phyloP scores from a whole-genome alignment of 2,113 vertebrate genomes.

The Dendropsophus ebraccatus region DNA sequence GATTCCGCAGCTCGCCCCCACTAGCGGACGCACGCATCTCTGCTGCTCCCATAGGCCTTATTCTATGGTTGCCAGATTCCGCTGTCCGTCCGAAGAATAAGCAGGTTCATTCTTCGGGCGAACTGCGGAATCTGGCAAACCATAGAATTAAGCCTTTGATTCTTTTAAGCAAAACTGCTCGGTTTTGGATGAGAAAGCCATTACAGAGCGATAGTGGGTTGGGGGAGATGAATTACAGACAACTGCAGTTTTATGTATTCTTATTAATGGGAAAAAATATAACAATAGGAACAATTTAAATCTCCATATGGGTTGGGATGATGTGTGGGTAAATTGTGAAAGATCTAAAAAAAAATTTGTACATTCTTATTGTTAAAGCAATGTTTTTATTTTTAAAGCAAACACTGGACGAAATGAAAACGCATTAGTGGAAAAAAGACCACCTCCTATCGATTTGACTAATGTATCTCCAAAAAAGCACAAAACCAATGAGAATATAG shows the following conservation, averaged over 20 bases:
- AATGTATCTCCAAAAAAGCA: slow-evolving; percentile 72
- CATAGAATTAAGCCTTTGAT: no score
- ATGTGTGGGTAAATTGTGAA: background rate
- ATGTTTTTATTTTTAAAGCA: slow-evolving; percentile 55
- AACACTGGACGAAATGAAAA: slow-evolving; percentile 61
- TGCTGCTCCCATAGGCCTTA: no score
- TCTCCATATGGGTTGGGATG: background rate
- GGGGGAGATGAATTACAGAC: background rate
- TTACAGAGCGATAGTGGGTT: background rate
- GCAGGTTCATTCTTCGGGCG: no score
- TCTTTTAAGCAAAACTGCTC: no score
- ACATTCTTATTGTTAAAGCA: slow-evolving; percentile 53
- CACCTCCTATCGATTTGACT: slow-evolving; percentile 66
- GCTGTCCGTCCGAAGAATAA: no score
- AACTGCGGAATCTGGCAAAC: no score
- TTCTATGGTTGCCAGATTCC: no score
- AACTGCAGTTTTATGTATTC: background rate
- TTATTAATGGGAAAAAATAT: background rate
- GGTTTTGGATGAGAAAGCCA: no score
- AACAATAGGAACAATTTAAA: background rate
- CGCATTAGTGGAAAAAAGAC: slow-evolving; percentile 70
- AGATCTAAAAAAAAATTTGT: background rate
- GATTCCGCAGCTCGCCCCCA: no score
- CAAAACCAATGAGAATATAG: slow-evolving; percentile 69
- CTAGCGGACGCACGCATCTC: no score